These are phyloP conservation scores for Nycteola revayana DNA, from an alignment of 2,888 invertebrate genomes.

Conservation along the genomic window DNA sequence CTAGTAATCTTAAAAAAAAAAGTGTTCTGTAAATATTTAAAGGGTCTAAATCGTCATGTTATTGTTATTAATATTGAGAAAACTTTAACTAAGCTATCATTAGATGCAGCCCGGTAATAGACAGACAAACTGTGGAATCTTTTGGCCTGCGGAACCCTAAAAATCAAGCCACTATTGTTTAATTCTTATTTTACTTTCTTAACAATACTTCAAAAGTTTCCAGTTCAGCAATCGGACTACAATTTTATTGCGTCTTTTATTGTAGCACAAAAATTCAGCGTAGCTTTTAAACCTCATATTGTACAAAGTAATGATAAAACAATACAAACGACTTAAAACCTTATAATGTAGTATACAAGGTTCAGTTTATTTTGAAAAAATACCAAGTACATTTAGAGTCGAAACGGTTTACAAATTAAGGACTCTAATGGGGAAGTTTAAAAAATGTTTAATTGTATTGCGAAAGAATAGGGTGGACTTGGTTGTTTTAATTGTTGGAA, in stretches of 20 bases:
- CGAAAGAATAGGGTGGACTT: conserved; percentile 35
- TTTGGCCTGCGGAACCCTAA: no score
- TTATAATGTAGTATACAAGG: fast-evolving
- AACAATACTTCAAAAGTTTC: conserved; percentile 25
- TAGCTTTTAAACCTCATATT: conserved; percentile 28
- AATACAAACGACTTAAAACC: conserved; percentile 5
- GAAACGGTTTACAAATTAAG: conserved; percentile 51
- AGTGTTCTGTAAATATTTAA: no score
- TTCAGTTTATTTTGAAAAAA: conserved; percentile 2
- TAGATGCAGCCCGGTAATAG: no score
- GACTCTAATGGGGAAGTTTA: conserved; percentile 54
- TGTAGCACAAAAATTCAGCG: conserved; percentile 26
- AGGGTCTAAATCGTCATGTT: no score
- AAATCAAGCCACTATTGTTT: conserved; percentile 21
- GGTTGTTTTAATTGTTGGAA: conserved; percentile 21
- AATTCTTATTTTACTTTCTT: conserved; percentile 21
- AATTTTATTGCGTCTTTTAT: conserved; percentile 34
- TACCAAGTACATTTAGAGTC: conserved; percentile 21
- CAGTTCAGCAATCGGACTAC: conserved; percentile 27
- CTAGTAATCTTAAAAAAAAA: no score
- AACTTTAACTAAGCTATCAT: no score
- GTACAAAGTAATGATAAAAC: conserved; percentile 12
- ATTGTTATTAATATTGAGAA: no score
- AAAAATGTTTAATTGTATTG: conserved; percentile 52
- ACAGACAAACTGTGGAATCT: no score